Evolutionary conservation across 2,888 invertebrate species (phyloP).

Genomic region (Perizoma flavofasciatum): DNA sequence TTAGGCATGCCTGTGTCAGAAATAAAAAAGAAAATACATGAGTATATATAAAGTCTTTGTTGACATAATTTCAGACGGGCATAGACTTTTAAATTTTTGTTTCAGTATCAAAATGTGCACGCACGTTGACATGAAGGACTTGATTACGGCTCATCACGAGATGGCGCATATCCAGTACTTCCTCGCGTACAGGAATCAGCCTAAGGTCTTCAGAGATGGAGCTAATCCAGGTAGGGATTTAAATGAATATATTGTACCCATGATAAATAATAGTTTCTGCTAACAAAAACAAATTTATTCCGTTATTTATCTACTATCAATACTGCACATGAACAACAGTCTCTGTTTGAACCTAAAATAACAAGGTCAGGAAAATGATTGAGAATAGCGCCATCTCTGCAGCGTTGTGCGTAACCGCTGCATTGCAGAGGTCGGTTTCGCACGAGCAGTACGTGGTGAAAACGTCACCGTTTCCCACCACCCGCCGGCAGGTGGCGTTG

Average conservation of each 20-base stretch:
- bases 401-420: slow-evolving; percentile 40
- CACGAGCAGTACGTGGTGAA: slow-evolving; percentile 91
- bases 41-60: no score
- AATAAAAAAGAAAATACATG: no score
- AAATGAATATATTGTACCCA: neutral
- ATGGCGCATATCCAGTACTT: slow-evolving; percentile 97
- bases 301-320: slow-evolving; percentile 4
- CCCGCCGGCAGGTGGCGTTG: slow-evolving; percentile 85
- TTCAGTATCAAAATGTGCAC: slow-evolving; percentile 95
- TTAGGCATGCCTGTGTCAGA: no score
- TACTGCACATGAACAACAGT: neutral
- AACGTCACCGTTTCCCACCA: slow-evolving; percentile 89
- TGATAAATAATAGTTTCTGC: neutral
- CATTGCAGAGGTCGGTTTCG: slow-evolving; percentile 90
- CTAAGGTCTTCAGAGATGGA: slow-evolving; percentile 94
- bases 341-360: slow-evolving; percentile 23
- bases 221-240: slow-evolving; percentile 92
- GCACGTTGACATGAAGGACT: slow-evolving; percentile 92
- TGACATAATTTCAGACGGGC: no score
- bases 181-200: slow-evolving; percentile 91
- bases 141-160: slow-evolving; percentile 95
- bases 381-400: slow-evolving; percentile 48
- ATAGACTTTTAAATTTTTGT: neutral
- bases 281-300: slow-evolving; percentile 4
- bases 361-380: slow-evolving; percentile 23